Conservation (phyloP, 2,113 vertebrate species). For the Eretmochelys imbricata region DNA sequence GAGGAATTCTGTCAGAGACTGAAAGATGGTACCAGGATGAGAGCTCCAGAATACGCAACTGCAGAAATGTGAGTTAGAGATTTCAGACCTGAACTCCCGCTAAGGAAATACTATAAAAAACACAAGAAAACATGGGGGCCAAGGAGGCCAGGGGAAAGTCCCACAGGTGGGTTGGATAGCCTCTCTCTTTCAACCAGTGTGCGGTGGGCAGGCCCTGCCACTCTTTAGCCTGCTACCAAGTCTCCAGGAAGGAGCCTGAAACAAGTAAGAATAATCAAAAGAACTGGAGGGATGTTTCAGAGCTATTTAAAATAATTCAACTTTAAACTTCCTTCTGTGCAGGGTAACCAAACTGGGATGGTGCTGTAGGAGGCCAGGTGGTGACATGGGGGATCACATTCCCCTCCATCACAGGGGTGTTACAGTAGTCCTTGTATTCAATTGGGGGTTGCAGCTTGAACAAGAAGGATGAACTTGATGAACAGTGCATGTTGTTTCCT, state of each 20-base stretch:
- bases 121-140: not conserved
- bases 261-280: not conserved
- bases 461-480: not conserved
- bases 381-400: not conserved
- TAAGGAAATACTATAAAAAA: not conserved
- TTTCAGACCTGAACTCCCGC: not conserved
- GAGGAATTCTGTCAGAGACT: constrained; percentile 96
- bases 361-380: not conserved
- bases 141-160: not conserved
- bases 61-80: constrained; percentile 90
- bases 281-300: not conserved
- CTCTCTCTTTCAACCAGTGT: not conserved
- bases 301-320: not conserved
- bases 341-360: not conserved
- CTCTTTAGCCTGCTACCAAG: not conserved
- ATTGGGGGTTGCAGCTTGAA: not conserved
- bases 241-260: not conserved
- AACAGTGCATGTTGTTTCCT: not conserved
- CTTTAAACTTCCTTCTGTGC: not conserved
- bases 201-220: not conserved
- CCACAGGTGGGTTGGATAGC: not conserved
- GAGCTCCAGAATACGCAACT: constrained; percentile 93
- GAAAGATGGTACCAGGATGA: constrained; percentile 95
- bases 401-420: not conserved
- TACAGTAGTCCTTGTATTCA: not conserved